phyloP scores from a whole-genome alignment of 2,113 vertebrate genomes.

The Cyphomyrus discorhynchus region DNA sequence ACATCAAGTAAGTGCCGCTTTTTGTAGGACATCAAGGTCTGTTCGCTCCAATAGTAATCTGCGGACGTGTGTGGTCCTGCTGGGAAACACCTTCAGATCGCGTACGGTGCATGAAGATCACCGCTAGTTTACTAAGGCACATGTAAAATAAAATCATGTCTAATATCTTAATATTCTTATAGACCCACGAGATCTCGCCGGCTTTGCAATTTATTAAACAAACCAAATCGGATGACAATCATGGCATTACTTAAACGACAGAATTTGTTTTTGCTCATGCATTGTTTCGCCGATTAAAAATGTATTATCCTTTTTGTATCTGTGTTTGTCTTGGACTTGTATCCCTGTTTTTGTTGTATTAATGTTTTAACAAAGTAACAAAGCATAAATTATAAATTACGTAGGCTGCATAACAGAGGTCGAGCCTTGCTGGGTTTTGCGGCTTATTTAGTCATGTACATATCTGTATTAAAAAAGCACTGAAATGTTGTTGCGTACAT shows the following conservation, averaged over 20 bases:
- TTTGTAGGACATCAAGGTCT: not conserved
- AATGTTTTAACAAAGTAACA: not conserved
- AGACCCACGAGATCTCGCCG: not conserved
- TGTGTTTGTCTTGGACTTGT: not conserved
- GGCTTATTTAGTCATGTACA: not conserved
- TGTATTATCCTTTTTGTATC: not conserved
- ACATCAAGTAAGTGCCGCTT: slow-evolving; percentile 63
- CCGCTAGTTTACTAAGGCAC: not conserved
- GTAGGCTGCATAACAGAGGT: not conserved
- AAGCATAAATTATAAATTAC: not conserved
- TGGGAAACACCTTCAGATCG: not conserved
- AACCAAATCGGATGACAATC: not conserved
- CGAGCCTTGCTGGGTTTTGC: not conserved
- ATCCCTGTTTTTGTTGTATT: not conserved
- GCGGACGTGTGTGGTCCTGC: not conserved
- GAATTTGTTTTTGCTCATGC: not conserved
- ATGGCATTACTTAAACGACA: not conserved
- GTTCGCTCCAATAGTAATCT: not conserved
- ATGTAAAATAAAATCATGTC: not conserved
- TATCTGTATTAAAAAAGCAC: not conserved
- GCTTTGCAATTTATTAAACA: not conserved
- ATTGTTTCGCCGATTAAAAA: not conserved
- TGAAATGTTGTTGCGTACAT: not conserved
- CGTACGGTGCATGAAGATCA: not conserved
- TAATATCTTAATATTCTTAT: not conserved